phyloP scores from a whole-genome alignment of 2,113 vertebrate species.

The Phaethon lepturus region DNA sequence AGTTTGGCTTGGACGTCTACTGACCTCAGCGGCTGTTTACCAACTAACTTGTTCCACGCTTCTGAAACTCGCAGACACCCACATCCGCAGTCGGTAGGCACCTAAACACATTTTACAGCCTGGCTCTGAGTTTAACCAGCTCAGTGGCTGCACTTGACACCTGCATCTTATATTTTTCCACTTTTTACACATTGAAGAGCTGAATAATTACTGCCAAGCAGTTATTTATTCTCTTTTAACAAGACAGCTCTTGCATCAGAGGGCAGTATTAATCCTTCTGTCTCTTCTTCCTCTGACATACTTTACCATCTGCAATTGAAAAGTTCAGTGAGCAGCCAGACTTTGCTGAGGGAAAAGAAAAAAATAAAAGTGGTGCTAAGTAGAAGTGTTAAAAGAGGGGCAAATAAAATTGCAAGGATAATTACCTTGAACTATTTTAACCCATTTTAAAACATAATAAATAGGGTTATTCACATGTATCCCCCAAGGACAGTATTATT shows the following conservation, averaged over 20 bases:
- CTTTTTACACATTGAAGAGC: neutral
- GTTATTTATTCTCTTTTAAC: neutral
- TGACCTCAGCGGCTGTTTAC: neutral
- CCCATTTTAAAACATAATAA: slow-evolving; percentile 25
- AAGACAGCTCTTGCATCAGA: neutral
- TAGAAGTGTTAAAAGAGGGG: neutral
- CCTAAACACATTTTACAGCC: neutral
- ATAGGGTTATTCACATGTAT: neutral
- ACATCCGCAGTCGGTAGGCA: neutral
- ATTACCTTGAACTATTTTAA: slow-evolving; percentile 29
- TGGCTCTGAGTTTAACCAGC: neutral
- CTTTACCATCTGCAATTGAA: neutral
- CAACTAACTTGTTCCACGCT: neutral
- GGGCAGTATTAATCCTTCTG: neutral
- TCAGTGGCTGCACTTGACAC: neutral
- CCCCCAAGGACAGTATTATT: neutral
- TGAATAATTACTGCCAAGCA: neutral
- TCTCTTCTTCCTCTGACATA: neutral
- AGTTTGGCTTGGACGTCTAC: neutral
- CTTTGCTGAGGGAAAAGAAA: neutral
- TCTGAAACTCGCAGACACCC: neutral
- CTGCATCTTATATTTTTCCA: neutral
- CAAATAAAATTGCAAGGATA: slow-evolving; percentile 3
- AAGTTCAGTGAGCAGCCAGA: neutral
- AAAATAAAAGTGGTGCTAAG: neutral